A percentile compares a stretch with the other conserved stretches of the same genome.
Evolutionary conservation across 2,888 invertebrate species (phyloP).

Genomic region (Aromia moschata): DNA sequence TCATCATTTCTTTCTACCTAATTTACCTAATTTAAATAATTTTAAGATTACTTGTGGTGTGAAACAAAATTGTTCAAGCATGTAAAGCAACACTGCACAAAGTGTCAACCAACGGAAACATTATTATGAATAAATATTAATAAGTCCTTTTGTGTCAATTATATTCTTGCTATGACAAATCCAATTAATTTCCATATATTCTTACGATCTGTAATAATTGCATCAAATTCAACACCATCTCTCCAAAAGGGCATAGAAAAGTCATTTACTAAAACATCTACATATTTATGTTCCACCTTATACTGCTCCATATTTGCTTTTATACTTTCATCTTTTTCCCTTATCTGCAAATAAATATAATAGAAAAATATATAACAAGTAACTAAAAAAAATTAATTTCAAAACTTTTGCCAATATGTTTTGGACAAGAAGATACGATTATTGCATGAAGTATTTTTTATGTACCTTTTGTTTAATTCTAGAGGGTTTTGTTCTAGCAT

Average conservation of each 20-base stretch:
- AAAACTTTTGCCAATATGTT: no score
- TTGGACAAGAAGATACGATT: slow-evolving; percentile 2
- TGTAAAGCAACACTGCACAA: no score
- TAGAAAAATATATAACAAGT: no score
- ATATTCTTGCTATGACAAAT: neutral
- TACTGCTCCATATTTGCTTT: slow-evolving; percentile 90
- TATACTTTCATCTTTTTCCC: slow-evolving; percentile 87
- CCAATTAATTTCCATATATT: no score
- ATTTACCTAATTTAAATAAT: no score
- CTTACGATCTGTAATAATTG: slow-evolving; percentile 96
- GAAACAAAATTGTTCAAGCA: no score
- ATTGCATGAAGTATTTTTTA: neutral
- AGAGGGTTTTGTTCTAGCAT: slow-evolving; percentile 84
- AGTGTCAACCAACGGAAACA: no score
- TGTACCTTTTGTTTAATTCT: slow-evolving; percentile 79
- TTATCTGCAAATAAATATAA: slow-evolving; percentile 61
- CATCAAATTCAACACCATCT: slow-evolving; percentile 78
- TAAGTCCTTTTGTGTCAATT: no score
- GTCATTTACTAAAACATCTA: slow-evolving; percentile 93
- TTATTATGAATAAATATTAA: no score
- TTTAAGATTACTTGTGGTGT: no score
- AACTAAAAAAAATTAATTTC: no score
- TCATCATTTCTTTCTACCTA: no score
- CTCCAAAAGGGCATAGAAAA: slow-evolving; percentile 86
- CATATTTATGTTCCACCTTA: slow-evolving; percentile 75